Evolutionary conservation across 2,888 invertebrate species (phyloP), one percentile per base, ranked within the genome.

Genomic region (Tinea semifulvella): DNA sequence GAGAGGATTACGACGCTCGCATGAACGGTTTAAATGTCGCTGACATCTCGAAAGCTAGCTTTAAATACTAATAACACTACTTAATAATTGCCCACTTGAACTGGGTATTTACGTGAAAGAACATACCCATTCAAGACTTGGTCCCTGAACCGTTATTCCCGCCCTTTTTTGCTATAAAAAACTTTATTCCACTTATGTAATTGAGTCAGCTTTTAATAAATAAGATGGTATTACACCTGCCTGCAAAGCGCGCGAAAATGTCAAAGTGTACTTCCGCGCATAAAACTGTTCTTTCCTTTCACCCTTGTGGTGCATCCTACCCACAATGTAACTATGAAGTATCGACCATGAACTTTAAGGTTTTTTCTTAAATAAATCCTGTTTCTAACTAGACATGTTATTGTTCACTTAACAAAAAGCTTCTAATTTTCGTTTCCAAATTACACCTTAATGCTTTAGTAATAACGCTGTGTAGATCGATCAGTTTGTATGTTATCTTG

Each of bases 341-440:
- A 50, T 52, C 60, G 70, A 51, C 71, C 72, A 58, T 71, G 74
- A 73, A 74, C 73, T 73, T 69, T 70, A 65, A 13, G 58, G 68
- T 71, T 76, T 73, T 70, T 64, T 66, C n/a, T 61, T 57, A 52
- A 54, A 56, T 31, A 70, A 65, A 70, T 75, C 68, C 71, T 69
- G 60, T n/a, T n/a, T n/a, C n/a, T n/a, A n/a, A n/a, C n/a, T n/a
- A n/a, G n/a, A n/a, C n/a, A n/a, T n/a, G n/a, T n/a, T n/a, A n/a
- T n/a, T n/a, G n/a, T n/a, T n/a, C n/a, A n/a, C n/a, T n/a, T n/a
- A n/a, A n/a, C n/a, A n/a, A n/a, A n/a, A n/a, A n/a, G n/a, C n/a
- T n/a, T n/a, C n/a, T n/a, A n/a, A n/a, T n/a, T n/a, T n/a, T n/a
- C n/a, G n/a, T n/a, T n/a, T n/a, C n/a, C n/a, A n/a, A n/a, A n/a